Evolutionary conservation across 2,113 vertebrate species (phyloP), one percentile per base, ranked within the genome.

Genomic region (Dermatemys mawii): DNA sequence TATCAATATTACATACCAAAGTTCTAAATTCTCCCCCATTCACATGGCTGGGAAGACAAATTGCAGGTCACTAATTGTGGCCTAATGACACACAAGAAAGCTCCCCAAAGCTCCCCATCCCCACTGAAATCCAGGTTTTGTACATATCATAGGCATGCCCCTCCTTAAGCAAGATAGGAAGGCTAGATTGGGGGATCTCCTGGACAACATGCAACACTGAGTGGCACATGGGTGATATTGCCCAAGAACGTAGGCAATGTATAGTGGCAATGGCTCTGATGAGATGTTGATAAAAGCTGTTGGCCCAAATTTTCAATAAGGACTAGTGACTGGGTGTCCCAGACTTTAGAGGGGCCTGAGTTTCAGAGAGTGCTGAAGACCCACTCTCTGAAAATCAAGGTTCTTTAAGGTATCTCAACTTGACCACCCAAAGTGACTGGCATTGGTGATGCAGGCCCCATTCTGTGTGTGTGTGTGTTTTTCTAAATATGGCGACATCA

Each of bases 1-100:
- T 24, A 24, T 7, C 1, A 0, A 1, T 21, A 49, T 11, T 55
- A 8, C 8, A 44, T 55, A 26, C 2, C 53, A 46, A 17, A 83
- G 17, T 48, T 73, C 73, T 57, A 11, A 49, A 11, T 26, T 41
- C 44, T 46, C 73, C 44, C 55, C 10, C 26, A 26, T 5, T 29
- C 44, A 32, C 17, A 17, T 8, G 24, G 32, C 41, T 53, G 53
- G 14, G 26, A 55, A 63, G 85, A 76, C 51, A 75, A 75, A 11
- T 70, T 87, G 24, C 29, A 38, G n/a, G 70, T 75, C 44, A 78
- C 63, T 24, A 57, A 38, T 70, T 70, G 63, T 70, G 35, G 35
- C 19, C 63, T 70, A 70, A 22, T 38, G 17, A 21, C 16, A 38
- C 19, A 70, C 8, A 70, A 70, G 17, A 70, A 67, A 70, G 19